phyloP scores from a whole-genome alignment of 2,797 vertebrate species.

The Scyliorhinus canicula region DNA sequence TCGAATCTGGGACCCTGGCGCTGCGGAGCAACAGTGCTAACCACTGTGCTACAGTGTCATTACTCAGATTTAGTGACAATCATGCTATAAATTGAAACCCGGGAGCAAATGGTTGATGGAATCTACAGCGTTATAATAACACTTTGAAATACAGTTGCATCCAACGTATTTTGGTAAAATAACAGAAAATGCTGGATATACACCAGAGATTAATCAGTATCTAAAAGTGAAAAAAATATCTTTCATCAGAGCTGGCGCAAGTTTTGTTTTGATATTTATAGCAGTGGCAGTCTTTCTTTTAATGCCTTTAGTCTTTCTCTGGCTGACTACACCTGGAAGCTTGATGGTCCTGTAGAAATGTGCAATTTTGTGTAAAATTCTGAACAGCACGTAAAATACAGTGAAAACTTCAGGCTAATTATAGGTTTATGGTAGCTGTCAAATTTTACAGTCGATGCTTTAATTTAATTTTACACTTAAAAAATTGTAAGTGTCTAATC shows the following conservation, averaged over 20 bases:
- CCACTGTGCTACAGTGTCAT: too few relatives aligned
- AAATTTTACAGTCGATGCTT: conserved; percentile 26
- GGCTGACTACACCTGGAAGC: neutral
- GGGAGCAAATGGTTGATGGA: neutral
- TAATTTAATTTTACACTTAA: conserved; percentile 15
- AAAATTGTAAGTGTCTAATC: conserved; percentile 30
- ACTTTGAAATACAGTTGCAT: neutral
- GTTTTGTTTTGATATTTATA: neutral
- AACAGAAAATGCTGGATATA: neutral
- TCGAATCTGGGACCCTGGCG: too few relatives aligned
- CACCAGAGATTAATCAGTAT: neutral
- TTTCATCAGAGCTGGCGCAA: neutral
- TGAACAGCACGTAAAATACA: neutral
- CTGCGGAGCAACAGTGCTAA: too few relatives aligned
- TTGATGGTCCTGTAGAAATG: conserved; percentile 12
- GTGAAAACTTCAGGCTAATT: conserved; percentile 29
- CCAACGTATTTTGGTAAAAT: neutral
- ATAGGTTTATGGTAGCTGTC: conserved; percentile 30
- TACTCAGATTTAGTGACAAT: neutral
- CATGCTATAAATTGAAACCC: neutral
- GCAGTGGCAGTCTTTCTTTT: neutral
- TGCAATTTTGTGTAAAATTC: conserved; percentile 13
- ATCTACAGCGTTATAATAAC: neutral
- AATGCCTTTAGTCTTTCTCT: neutral
- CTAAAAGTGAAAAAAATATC: neutral